phyloP scores from a whole-genome alignment of 2,113 vertebrate species.

The Papio anubis region DNA sequence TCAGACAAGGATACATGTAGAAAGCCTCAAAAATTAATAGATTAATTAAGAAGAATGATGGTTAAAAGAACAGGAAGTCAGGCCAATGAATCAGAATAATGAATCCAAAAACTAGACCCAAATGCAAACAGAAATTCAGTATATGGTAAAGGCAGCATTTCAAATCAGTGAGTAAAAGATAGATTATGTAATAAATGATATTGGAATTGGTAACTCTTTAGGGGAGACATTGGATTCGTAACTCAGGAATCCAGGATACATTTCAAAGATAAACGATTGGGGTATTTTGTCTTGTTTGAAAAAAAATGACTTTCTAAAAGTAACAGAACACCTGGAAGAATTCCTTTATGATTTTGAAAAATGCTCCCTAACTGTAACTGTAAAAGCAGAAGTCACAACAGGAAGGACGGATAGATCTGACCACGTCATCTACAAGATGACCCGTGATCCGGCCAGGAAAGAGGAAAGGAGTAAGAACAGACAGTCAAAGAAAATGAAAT shows the following conservation, averaged over 20 bases:
- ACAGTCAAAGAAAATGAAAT: background rate
- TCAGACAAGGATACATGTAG: background rate
- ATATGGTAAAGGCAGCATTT: background rate
- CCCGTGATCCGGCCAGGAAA: background rate
- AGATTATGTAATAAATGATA: background rate
- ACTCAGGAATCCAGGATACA: background rate
- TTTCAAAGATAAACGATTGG: background rate
- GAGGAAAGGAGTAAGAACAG: background rate
- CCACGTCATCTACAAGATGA: background rate
- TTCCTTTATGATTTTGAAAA: background rate
- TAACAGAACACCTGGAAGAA: background rate
- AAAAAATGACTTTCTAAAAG: background rate
- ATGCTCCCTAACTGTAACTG: background rate
- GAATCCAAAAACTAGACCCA: background rate
- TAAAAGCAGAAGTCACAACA: background rate
- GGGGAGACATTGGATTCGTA: background rate
- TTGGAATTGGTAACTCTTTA: background rate
- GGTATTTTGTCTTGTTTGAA: background rate
- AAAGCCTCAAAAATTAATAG: background rate
- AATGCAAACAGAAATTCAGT: background rate
- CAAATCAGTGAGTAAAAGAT: background rate
- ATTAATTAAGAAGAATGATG: background rate
- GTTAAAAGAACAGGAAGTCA: background rate
- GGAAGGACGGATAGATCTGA: background rate
- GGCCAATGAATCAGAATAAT: background rate